These are phyloP conservation scores for Neodon shergylaensis DNA, from an alignment of 2,113 vertebrate species.

Conservation along the genomic window DNA sequence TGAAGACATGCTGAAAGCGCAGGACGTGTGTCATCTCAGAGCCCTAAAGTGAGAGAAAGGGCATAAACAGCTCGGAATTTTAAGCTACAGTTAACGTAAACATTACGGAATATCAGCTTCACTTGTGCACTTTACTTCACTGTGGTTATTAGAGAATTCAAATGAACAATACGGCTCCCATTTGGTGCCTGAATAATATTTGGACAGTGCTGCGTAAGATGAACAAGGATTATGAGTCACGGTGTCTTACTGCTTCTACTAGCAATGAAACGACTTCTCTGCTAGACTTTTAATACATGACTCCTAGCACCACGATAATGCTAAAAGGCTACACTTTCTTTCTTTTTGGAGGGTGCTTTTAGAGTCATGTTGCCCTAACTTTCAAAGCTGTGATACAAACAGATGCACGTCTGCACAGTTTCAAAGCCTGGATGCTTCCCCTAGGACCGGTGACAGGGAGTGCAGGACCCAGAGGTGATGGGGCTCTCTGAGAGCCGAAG, in stretches of 20 bases:
- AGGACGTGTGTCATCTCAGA: background rate
- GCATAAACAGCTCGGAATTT: background rate
- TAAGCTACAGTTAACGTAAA: background rate
- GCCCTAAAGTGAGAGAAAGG: background rate
- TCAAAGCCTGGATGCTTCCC: background rate
- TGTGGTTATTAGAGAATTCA: constrained; percentile 32
- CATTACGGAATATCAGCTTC: background rate
- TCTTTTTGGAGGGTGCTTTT: background rate
- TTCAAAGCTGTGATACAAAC: background rate
- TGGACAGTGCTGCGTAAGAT: background rate
- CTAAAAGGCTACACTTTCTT: background rate
- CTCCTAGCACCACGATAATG: background rate
- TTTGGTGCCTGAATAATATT: background rate
- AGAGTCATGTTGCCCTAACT: background rate
- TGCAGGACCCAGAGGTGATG: background rate
- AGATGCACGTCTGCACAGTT: background rate
- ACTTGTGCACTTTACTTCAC: background rate
- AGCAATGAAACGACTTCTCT: background rate
- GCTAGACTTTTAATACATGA: background rate
- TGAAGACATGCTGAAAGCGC: accelerated
- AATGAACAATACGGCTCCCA: background rate
- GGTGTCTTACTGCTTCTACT: background rate
- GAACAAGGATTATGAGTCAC: background rate
- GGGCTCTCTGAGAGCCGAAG: background rate
- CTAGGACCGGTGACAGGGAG: background rate